These are phyloP conservation scores for Zaprionus ghesquierei DNA, from an alignment of 1,140 invertebrate genomes.

Conservation along the genomic window DNA sequence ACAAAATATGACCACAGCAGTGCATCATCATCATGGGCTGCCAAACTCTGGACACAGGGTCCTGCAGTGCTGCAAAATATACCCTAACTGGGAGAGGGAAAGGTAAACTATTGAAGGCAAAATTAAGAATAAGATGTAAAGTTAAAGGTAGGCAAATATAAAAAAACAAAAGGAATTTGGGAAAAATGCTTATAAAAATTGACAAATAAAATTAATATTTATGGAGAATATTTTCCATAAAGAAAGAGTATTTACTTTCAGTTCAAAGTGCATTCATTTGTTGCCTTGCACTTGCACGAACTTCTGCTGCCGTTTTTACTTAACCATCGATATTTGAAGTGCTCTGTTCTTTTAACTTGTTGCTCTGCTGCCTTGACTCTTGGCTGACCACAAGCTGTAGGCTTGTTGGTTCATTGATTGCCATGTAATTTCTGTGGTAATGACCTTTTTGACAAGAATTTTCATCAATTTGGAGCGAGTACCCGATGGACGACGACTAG, in stretches of 20 bases:
- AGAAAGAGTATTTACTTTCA: no score
- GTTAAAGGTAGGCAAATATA: no score
- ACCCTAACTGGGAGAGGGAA: not conserved
- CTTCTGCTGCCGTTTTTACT: not conserved
- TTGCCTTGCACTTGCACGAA: not conserved
- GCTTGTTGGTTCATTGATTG: constrained; percentile 15
- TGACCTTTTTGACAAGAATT: constrained; percentile 25
- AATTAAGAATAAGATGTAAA: no score
- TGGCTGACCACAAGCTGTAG: constrained; percentile 47
- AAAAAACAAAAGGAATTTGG: no score
- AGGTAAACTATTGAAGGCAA: no score
- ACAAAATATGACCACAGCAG: constrained; percentile 30
- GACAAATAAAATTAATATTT: no score
- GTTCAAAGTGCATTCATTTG: not conserved
- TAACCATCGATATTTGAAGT: not conserved
- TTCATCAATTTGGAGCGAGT: constrained; percentile 19
- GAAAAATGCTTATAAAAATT: no score
- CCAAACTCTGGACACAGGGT: not conserved
- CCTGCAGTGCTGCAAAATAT: not conserved
- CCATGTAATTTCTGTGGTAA: constrained; percentile 43
- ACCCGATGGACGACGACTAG: no score
- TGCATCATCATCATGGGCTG: constrained; percentile 1
- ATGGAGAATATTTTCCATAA: no score
- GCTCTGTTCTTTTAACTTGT: constrained; percentile 23
- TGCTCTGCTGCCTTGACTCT: constrained; percentile 35